These are phyloP conservation scores for Mohoua ochrocephala DNA, from an alignment of 2,113 vertebrate species.

Conservation along the genomic window DNA sequence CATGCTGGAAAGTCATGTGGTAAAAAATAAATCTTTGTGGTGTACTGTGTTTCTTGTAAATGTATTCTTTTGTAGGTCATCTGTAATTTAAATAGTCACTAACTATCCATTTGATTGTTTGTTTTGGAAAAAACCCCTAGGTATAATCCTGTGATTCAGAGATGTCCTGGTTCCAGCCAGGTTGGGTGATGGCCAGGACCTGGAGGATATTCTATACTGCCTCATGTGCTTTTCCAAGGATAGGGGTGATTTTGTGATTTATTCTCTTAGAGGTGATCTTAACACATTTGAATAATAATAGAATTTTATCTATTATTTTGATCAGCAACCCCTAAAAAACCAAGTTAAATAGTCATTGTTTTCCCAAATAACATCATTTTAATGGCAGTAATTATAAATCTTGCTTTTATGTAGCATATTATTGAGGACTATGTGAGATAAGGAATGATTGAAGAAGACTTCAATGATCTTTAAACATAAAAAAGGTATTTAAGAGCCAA, in stretches of 20 bases:
- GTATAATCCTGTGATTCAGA: not conserved
- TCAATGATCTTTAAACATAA: not conserved
- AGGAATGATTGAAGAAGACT: not conserved
- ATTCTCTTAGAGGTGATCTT: not conserved
- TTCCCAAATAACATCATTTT: not conserved
- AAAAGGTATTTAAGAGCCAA: not conserved
- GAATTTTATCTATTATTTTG: not conserved
- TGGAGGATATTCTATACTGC: not conserved
- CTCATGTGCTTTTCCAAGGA: not conserved
- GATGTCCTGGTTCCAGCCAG: not conserved
- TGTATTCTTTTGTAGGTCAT: not conserved
- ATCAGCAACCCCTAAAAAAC: accelerated
- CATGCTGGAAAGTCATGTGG: not conserved
- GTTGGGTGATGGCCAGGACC: not conserved
- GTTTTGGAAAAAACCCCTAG: not conserved
- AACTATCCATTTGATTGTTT: not conserved
- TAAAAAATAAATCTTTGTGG: not conserved
- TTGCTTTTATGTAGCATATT: not conserved
- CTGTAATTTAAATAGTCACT: not conserved
- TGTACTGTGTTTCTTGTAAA: not conserved
- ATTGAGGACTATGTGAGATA: not conserved
- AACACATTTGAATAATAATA: not conserved
- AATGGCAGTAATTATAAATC: not conserved
- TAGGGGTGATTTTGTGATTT: not conserved
- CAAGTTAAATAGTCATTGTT: not conserved